Evolutionary conservation across 2,797 vertebrate genomes (phyloP).

Genomic region (Mastacembelus armatus): DNA sequence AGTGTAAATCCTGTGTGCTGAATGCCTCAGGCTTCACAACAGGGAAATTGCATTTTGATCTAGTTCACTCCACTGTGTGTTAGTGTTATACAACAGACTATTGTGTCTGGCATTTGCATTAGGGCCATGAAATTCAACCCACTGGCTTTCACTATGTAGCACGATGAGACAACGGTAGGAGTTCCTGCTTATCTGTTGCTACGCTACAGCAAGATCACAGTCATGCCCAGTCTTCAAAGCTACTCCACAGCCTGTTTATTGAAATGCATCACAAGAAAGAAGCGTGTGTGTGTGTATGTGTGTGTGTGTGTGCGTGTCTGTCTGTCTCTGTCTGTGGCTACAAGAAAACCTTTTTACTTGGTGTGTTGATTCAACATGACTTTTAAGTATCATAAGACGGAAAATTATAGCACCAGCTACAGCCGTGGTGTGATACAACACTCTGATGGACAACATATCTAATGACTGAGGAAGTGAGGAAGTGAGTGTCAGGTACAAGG

Average conservation of each 20-base stretch:
- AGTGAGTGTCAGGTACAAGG: slow-evolving; percentile 49
- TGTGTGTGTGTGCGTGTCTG: slow-evolving; percentile 19
- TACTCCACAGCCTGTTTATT: slow-evolving; percentile 35
- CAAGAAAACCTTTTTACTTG: slow-evolving; percentile 35
- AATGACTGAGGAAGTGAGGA: slow-evolving; percentile 45
- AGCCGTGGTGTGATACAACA: slow-evolving; percentile 29
- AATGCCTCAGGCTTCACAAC: slow-evolving; percentile 60
- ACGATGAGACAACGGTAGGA: slow-evolving; percentile 66
- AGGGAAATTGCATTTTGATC: slow-evolving; percentile 75
- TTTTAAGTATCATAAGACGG: slow-evolving; percentile 37
- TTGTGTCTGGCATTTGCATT: slow-evolving; percentile 81
- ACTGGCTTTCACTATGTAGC: slow-evolving; percentile 58
- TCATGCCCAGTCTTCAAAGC: slow-evolving; percentile 57
- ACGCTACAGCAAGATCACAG: slow-evolving; percentile 58
- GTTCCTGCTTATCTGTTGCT: slow-evolving; percentile 66
- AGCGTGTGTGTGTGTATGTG: too few relatives aligned
- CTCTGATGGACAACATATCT: slow-evolving; percentile 53
- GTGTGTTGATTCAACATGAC: slow-evolving; percentile 48
- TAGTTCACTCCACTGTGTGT: slow-evolving; percentile 70
- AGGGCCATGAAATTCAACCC: slow-evolving; percentile 75
- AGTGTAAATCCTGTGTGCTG: slow-evolving; percentile 56
- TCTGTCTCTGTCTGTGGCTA: slow-evolving; percentile 21
- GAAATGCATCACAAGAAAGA: slow-evolving; percentile 45
- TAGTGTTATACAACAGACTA: slow-evolving; percentile 75
- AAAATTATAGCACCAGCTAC: slow-evolving; percentile 43